Base-by-base conservation (phyloP, 2,113 vertebrate genomes). In the Aldabrachelys gigantea region DNA sequence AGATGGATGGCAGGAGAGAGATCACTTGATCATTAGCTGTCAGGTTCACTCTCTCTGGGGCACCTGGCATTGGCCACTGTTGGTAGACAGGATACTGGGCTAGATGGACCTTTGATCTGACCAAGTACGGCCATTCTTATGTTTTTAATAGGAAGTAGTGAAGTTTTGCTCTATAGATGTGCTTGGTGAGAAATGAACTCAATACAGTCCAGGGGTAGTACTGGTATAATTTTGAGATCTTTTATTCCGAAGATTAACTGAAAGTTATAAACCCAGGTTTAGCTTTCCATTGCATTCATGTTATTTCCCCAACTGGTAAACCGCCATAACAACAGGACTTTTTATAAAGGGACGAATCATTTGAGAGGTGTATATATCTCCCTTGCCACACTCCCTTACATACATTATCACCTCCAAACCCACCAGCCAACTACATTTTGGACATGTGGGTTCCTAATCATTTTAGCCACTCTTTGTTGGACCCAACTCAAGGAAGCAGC, bases 141-240 rank as follows among this genome's bases (percentile, higher is more conserved):
- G 47, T 49, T 49, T 49, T 49, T 49, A 49, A 31, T 16, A 35
- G 59, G 29, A 62, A 62, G 14, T 62, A 62, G 59, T 35, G 14
- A 62, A 8, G 3, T 4, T 80, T 13, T 85, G 69, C 65, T 72
- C 53, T 49, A n/a, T 81, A 10, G n/a, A 35, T 5, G 17, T 47
- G 65, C 52, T 52, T 29, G 44, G 54, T 56, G 84, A 56, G 35
- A 62, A 93, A 88, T 7, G 21, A 53, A 56, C 35, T 85, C n/a
- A 89, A 78, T 79, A 87, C 91, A 96, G 80, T 90, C 38, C 50
- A 79, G 91, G 38, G 87, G 53, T 38, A 89, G 21, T 25, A 56
- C 57, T 11, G 13, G n/a, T n/a, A 24, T 22, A 1, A 81, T 79
- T 38, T 16, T 35, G 8, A 38, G 35, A 69, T 69, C 35, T 16